Percentiles rank a stretch among this genome's conserved stretches.
Conservation (phyloP, 2,888 invertebrate species). For the Orgyia antiqua region DNA sequence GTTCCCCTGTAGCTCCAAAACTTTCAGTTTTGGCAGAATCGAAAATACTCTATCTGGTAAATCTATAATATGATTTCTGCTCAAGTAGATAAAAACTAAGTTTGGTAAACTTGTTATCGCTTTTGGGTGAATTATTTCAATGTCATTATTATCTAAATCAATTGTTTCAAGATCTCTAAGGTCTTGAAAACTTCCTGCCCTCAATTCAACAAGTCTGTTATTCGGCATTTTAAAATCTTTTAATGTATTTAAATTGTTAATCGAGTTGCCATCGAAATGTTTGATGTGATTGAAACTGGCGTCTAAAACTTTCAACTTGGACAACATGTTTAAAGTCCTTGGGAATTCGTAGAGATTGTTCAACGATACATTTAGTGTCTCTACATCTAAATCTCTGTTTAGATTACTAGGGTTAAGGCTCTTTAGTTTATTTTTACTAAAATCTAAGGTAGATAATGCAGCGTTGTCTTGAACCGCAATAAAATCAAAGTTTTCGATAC, state of each 20-base stretch:
- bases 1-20: constrained; percentile 89
- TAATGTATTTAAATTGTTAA: constrained; percentile 83
- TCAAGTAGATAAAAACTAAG: constrained; percentile 82
- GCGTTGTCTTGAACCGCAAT: constrained; percentile 82
- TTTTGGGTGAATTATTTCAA: constrained; percentile 84
- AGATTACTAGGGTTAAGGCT: constrained; percentile 82
- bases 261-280: constrained; percentile 81
- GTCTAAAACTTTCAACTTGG: constrained; percentile 84
- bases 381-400: constrained; percentile 81
- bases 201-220: constrained; percentile 85
- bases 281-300: constrained; percentile 87
- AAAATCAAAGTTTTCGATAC: constrained; percentile 83
- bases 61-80: constrained; percentile 85
- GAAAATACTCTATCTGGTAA: constrained; percentile 87
- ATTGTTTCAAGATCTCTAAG: constrained; percentile 84
- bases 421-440: constrained; percentile 86
- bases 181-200: constrained; percentile 84
- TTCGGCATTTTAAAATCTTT: constrained; percentile 84
- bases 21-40: constrained; percentile 84
- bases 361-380: constrained; percentile 86
- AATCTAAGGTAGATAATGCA: constrained; percentile 81
- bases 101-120: constrained; percentile 84
- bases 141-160: constrained; percentile 89
- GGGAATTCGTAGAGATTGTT: constrained; percentile 87
- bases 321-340: constrained; percentile 81